phyloP scores from a whole-genome alignment of 2,797 vertebrate genomes.

The Falco berigora region DNA sequence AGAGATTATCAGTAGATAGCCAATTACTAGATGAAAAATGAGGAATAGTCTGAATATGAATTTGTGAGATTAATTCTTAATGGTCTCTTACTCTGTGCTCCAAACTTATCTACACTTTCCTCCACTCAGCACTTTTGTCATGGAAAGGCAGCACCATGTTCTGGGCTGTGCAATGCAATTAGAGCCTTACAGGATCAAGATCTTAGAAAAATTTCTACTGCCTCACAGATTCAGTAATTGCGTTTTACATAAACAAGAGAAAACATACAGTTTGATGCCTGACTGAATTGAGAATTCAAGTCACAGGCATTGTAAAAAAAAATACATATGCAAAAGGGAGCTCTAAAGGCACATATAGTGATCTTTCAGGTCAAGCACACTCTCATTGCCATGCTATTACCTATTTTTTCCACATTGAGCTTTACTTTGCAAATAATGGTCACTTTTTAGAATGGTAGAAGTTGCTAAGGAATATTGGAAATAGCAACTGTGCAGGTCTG shows the following conservation, averaged over 20 bases:
- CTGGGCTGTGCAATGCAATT: background rate
- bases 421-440: background rate
- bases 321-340: background rate
- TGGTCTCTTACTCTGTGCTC: background rate
- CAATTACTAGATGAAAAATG: background rate
- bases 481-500: background rate
- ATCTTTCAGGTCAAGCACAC: background rate
- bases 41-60: background rate
- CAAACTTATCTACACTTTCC: background rate
- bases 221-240: background rate
- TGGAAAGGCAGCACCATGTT: background rate
- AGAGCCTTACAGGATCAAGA: background rate
- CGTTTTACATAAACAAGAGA: background rate
- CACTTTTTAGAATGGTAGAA: background rate
- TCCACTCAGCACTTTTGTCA: background rate
- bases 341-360: background rate
- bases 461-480: background rate
- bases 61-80: background rate
- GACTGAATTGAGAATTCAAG: background rate
- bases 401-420: background rate
- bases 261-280: background rate
- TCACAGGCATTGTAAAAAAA: background rate
- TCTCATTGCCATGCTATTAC: background rate
- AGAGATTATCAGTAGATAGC: background rate
- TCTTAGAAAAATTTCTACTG: background rate